Percentiles rank a stretch among this genome's conserved stretches.
Conservation (phyloP, 2,888 invertebrate genomes). For the Norana najaformis region DNA sequence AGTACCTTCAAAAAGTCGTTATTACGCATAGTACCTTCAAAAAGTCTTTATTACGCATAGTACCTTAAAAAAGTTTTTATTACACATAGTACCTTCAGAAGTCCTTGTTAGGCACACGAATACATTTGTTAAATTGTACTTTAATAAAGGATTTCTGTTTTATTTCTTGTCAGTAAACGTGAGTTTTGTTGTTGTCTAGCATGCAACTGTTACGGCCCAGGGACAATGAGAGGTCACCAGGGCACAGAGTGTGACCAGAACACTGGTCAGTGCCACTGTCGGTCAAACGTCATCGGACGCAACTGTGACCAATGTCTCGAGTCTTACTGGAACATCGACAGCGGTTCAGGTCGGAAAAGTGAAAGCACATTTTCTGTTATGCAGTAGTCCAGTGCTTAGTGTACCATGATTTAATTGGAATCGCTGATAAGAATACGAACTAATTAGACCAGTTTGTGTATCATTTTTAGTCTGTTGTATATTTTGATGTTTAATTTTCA, state of each 20-base stretch:
- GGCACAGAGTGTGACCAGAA: constrained; percentile 55
- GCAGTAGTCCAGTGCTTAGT: neutral
- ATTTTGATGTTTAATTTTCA: neutral
- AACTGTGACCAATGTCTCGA: constrained; percentile 58
- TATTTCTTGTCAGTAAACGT: neutral
- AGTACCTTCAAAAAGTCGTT: neutral
- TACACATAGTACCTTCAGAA: neutral
- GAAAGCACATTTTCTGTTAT: neutral
- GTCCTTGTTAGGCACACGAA: too few species aligned
- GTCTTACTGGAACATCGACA: constrained; percentile 69
- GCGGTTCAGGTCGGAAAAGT: constrained; percentile 68
- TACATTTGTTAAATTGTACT: neutral
- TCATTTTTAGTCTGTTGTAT: neutral
- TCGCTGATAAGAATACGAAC: neutral
- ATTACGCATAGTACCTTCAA: neutral
- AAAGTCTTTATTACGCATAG: too few species aligned
- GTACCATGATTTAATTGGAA: neutral
- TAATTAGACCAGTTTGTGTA: neutral
- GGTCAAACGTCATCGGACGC: constrained; percentile 55
- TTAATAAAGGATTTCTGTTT: neutral
- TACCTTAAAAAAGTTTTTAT: neutral
- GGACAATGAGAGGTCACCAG: constrained; percentile 62
- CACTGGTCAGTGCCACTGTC: constrained; percentile 61
- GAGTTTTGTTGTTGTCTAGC: constrained; percentile 66
- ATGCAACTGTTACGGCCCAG: constrained; percentile 84